Evolutionary conservation across 2,113 vertebrate species (phyloP).

Genomic region (Dolichotis patagonum): DNA sequence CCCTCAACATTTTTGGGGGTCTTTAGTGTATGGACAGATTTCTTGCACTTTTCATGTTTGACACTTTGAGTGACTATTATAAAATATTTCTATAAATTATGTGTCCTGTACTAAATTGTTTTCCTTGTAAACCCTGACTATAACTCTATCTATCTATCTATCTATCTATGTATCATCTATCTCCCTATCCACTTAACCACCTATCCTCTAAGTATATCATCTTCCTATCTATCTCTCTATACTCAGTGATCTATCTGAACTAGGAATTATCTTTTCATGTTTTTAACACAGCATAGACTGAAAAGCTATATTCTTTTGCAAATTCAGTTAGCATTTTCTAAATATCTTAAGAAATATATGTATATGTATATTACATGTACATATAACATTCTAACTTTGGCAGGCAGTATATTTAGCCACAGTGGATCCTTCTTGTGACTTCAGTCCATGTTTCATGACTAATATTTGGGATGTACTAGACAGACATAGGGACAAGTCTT

Average conservation of each 20-base stretch:
- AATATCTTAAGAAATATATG: not conserved
- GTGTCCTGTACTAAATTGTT: too few species aligned
- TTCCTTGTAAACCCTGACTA: too few species aligned
- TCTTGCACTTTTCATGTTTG: too few species aligned
- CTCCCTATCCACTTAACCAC: not conserved
- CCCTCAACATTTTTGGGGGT: too few species aligned
- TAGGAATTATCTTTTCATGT: not conserved
- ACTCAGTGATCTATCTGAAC: not conserved
- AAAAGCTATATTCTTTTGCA: not conserved
- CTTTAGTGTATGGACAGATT: too few species aligned
- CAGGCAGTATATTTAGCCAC: not conserved
- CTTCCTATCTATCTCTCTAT: not conserved
- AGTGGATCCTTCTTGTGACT: not conserved
- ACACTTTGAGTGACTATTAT: too few species aligned
- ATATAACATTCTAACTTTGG: not conserved
- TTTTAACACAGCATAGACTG: not conserved
- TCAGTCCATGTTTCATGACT: not conserved
- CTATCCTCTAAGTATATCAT: not conserved
- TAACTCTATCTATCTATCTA: not conserved
- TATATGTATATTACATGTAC: too few species aligned
- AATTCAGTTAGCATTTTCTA: not conserved
- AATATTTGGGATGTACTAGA: not conserved
- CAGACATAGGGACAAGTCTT: not conserved
- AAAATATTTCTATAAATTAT: too few species aligned
- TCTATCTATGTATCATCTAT: not conserved